A percentile compares a stretch with the other conserved stretches of the same genome.
phyloP scores from a whole-genome alignment of 1,140 invertebrate genomes.

The Tetramorium alpestre region DNA sequence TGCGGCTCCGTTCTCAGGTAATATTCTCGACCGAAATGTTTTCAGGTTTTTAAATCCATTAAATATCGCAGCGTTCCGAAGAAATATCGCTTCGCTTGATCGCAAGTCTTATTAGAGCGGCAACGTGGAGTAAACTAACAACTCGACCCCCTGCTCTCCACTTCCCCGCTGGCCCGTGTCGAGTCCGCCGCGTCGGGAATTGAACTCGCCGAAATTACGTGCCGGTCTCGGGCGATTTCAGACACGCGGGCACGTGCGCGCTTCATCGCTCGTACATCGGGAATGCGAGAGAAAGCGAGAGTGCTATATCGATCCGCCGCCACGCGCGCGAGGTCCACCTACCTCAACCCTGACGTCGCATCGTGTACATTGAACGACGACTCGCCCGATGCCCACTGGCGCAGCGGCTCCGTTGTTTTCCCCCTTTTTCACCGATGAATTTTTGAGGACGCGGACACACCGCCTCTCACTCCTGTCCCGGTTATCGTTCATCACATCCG shows the following conservation, averaged over 20 bases:
- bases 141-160: too few species aligned
- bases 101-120: too few species aligned
- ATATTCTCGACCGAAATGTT: too few species aligned
- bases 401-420: conserved; percentile 33
- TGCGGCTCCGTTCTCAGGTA: too few species aligned
- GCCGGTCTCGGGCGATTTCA: neutral
- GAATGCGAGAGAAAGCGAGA: conserved; percentile 76
- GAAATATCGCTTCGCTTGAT: too few species aligned
- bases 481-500: neutral
- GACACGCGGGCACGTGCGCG: conserved; percentile 31
- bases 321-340: conserved; percentile 67
- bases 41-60: too few species aligned
- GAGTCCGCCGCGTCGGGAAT: neutral
- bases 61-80: too few species aligned
- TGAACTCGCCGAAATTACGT: conserved; percentile 20
- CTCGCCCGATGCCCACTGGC: conserved; percentile 31
- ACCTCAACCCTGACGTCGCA: conserved; percentile 66
- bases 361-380: conserved; percentile 6
- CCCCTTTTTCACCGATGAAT: conserved; percentile 1
- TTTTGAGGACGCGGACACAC: neutral
- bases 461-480: neutral
- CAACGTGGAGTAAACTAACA: too few species aligned
- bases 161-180: too few species aligned
- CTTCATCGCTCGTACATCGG: conserved; percentile 46
- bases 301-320: conserved; percentile 76